These are phyloP conservation scores for Passer montanus DNA, from an alignment of 2,113 vertebrate genomes.

Conservation along the genomic window DNA sequence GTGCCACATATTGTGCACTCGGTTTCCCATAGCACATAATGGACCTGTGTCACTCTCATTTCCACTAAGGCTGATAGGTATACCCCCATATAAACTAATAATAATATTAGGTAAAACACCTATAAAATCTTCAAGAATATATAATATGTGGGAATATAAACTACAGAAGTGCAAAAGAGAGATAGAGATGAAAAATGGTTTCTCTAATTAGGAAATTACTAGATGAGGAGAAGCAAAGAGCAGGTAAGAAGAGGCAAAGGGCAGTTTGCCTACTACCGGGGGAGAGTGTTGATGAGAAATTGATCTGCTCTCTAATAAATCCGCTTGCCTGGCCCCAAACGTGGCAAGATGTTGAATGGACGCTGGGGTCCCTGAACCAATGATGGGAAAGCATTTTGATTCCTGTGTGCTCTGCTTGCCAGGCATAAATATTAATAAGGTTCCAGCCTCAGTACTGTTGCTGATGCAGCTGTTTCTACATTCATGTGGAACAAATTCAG, in stretches of 20 bases:
- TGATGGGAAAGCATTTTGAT: neutral
- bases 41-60: neutral
- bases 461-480: conserved; percentile 59
- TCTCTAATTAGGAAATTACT: neutral
- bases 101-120: neutral
- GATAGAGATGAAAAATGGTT: neutral
- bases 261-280: neutral
- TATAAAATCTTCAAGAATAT: neutral
- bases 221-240: neutral
- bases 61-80: neutral
- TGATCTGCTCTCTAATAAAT: conserved; percentile 9
- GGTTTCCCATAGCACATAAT: neutral
- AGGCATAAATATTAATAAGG: conserved; percentile 58
- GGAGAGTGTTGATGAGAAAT: conserved; percentile 22
- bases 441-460: neutral
- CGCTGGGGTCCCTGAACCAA: neutral
- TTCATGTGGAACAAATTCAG: conserved; percentile 57
- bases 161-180: neutral
- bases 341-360: neutral
- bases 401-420: neutral
- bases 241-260: neutral
- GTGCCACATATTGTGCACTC: neutral
- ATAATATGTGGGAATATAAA: neutral
- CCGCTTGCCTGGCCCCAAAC: neutral
- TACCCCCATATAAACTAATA: neutral